Evolutionary conservation across 2,888 invertebrate genomes (phyloP).

Genomic region (Hydrotaea cyrtoneurina): DNA sequence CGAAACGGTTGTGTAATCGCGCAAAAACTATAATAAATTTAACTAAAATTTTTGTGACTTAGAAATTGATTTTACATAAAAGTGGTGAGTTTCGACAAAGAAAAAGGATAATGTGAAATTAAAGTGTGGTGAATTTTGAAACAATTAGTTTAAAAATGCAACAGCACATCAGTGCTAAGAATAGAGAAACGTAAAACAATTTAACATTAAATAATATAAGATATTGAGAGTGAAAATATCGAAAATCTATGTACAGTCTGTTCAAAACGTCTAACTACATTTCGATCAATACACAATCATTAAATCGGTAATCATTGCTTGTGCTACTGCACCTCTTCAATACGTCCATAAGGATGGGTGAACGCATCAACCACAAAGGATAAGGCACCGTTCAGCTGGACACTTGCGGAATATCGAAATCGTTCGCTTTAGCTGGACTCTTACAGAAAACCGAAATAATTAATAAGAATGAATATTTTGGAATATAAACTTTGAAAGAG

Average conservation of each 20-base stretch:
- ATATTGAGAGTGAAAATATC: neutral
- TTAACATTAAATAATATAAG: neutral
- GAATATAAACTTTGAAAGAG: no score
- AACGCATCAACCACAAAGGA: no score
- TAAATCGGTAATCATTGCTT: no score
- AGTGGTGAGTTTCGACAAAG: conserved; percentile 7
- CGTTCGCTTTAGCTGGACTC: no score
- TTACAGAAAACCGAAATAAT: no score
- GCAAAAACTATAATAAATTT: conserved; percentile 29
- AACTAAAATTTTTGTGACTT: neutral
- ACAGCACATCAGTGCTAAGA: neutral
- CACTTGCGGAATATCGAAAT: no score
- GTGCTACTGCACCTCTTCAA: no score
- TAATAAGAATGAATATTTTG: no score
- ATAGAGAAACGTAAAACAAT: neutral
- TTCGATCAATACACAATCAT: no score
- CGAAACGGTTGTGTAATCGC: conserved; percentile 56
- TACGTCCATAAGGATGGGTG: no score
- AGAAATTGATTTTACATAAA: neutral
- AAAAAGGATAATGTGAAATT: neutral
- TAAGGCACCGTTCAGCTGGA: no score
- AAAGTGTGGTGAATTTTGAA: neutral
- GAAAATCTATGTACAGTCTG: neutral
- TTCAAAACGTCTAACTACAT: neutral
- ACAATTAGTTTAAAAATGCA: neutral